Evolutionary conservation across 2,888 invertebrate species (phyloP).

Genomic region (Drosophila heteroneura): DNA sequence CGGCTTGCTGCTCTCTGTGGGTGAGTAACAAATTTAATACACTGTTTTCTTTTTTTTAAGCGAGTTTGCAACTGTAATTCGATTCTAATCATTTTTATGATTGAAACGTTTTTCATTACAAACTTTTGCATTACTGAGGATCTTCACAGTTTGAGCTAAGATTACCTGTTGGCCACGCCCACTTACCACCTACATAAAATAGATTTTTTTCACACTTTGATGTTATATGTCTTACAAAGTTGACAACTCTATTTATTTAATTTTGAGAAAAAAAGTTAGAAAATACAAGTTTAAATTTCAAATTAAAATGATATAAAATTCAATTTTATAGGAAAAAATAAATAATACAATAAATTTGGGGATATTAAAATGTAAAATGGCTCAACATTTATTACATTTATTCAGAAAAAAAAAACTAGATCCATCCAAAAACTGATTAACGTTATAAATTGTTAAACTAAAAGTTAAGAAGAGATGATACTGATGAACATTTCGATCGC

Average conservation of each 20-base stretch:
- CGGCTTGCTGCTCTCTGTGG: slow-evolving; percentile 57
- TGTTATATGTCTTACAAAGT: background rate
- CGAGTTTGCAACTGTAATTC: background rate
- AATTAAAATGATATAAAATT: background rate
- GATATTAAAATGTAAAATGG: background rate
- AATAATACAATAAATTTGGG: too few species aligned
- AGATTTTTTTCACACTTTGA: background rate
- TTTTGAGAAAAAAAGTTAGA: background rate
- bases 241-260: background rate
- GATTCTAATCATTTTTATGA: slow-evolving; percentile 1
- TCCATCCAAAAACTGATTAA: background rate
- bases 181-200: background rate
- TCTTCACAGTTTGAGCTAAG: background rate
- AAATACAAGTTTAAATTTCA: background rate
- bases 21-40: slow-evolving; percentile 61
- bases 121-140: background rate
- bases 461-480: background rate
- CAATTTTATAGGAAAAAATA: background rate
- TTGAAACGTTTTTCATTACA: background rate
- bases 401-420: background rate
- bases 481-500: background rate
- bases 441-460: background rate
- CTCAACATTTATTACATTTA: background rate
- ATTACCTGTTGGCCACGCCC: background rate
- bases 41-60: slow-evolving; percentile 7